A percentile compares a stretch with the other conserved stretches of the same genome.
phyloP scores from a whole-genome alignment of 2,113 vertebrate genomes.

The Odocoileus hemionus region DNA sequence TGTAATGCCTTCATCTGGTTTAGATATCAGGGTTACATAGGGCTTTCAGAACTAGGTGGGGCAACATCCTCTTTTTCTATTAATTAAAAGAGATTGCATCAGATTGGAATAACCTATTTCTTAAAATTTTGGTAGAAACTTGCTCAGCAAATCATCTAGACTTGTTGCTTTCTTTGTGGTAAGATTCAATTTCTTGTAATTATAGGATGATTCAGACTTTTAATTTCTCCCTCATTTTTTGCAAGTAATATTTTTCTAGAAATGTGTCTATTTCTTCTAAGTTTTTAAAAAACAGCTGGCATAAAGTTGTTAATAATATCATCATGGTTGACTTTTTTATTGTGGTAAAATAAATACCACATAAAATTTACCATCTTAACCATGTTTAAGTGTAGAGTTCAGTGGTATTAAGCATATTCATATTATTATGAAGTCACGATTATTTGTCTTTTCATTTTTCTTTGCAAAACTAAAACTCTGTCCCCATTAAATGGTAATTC shows the following conservation, averaged over 20 bases:
- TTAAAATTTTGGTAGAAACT: slow-evolving; percentile 41
- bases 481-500: neutral
- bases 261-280: slow-evolving; percentile 16
- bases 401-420: neutral
- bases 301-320: neutral
- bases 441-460: neutral
- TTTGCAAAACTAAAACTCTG: neutral
- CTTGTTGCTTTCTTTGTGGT: slow-evolving; percentile 16
- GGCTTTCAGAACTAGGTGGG: neutral
- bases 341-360: neutral
- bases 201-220: slow-evolving; percentile 43
- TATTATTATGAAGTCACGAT: neutral
- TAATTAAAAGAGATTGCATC: slow-evolving; percentile 35
- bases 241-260: slow-evolving; percentile 37
- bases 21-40: neutral
- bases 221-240: slow-evolving; percentile 44
- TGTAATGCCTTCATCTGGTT: neutral
- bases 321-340: neutral
- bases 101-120: slow-evolving; percentile 10
- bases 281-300: neutral
- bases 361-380: neutral
- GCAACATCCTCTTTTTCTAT: neutral
- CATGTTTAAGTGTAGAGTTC: neutral
- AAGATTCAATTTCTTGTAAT: slow-evolving; percentile 60
- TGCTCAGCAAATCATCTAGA: slow-evolving; percentile 29